Conservation (phyloP, 2,113 vertebrate genomes). For the Sceloporus undulatus region DNA sequence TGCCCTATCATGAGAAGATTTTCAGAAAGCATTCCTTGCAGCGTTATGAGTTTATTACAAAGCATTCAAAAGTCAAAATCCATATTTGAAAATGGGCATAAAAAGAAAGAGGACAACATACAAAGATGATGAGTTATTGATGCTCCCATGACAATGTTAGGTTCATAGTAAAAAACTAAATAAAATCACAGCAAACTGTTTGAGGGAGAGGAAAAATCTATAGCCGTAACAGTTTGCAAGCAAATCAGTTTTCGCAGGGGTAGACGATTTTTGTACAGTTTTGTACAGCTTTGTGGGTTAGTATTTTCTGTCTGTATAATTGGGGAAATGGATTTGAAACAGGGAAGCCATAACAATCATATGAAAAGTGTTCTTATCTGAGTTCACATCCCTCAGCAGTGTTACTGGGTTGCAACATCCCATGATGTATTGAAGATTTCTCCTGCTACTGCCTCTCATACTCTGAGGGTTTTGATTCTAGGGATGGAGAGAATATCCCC, state of each 20-base stretch:
- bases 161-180: slow-evolving; percentile 20
- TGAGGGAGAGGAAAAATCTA: background rate
- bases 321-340: too few species aligned
- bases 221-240: slow-evolving; percentile 5
- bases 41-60: slow-evolving; percentile 20
- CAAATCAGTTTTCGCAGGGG: slow-evolving; percentile 16
- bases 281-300: background rate
- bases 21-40: background rate
- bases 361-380: too few species aligned
- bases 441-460: too few species aligned
- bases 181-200: slow-evolving; percentile 2
- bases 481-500: too few species aligned
- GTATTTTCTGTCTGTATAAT: too few species aligned
- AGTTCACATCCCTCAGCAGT: too few species aligned
- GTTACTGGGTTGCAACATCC: too few species aligned
- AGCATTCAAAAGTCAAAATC: slow-evolving; percentile 32
- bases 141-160: background rate
- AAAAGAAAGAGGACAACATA: slow-evolving; percentile 23
- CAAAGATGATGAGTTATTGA: slow-evolving; percentile 37
- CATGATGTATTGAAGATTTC: too few species aligned
- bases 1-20: slow-evolving; percentile 7
- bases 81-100: slow-evolving; percentile 39
- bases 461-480: too few species aligned
- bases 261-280: background rate
- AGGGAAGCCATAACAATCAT: too few species aligned